A percentile compares a stretch with the other conserved stretches of the same genome.
phyloP scores from a whole-genome alignment of 2,113 vertebrate species.

The Benitochromis conjunctus region DNA sequence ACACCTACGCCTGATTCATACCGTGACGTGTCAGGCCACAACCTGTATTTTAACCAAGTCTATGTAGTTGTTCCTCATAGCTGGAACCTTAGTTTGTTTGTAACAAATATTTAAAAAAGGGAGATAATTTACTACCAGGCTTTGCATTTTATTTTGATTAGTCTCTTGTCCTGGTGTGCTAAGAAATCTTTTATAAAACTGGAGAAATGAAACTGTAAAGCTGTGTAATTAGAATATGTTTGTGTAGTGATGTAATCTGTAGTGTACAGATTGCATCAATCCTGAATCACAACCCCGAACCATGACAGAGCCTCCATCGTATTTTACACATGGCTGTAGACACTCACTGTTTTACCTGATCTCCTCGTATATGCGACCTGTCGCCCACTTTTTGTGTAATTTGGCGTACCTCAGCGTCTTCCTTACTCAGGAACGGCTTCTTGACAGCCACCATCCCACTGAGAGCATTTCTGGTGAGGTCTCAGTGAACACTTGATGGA shows the following conservation, averaged over 20 bases:
- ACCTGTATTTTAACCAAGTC: background rate
- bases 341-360: background rate
- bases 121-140: rapidly evolving
- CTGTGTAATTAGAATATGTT: background rate
- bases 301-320: background rate
- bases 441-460: rapidly evolving
- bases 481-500: too few relatives aligned
- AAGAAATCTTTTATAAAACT: background rate
- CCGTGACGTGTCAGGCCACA: background rate
- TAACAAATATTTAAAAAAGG: background rate
- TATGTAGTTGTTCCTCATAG: background rate
- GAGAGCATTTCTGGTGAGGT: background rate
- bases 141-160: background rate
- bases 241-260: too few relatives aligned
- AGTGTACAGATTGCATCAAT: background rate
- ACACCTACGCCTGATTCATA: constrained; percentile 26
- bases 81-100: rapidly evolving
- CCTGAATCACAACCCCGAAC: background rate
- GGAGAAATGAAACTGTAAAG: background rate
- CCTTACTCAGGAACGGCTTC: background rate
- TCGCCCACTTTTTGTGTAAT: background rate
- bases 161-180: background rate
- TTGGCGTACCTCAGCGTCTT: background rate
- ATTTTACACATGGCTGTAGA: background rate
- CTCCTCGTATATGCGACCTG: background rate